phyloP scores from a whole-genome alignment of 1,140 invertebrate genomes.

The Teleogryllus occipitalis region DNA sequence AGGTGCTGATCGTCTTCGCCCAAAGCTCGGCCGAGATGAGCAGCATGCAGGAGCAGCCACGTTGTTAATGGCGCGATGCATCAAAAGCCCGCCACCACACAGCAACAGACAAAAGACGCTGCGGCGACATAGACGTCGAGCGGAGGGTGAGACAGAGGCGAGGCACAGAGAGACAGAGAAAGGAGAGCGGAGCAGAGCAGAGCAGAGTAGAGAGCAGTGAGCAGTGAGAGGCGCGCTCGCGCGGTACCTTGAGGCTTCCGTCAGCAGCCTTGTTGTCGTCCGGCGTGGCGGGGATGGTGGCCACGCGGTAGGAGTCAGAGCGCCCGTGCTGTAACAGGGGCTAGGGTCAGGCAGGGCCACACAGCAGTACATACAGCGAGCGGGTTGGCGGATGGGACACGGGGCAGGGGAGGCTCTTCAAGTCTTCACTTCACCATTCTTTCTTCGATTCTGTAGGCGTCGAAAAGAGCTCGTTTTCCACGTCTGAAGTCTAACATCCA shows the following conservation, averaged over 20 bases:
- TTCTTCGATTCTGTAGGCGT: too few relatives aligned
- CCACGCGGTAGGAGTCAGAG: conserved; percentile 87
- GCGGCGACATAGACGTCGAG: neutral
- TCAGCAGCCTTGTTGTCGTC: conserved; percentile 91
- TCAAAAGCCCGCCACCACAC: conserved; percentile 25
- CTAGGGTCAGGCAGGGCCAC: conserved; percentile 7
- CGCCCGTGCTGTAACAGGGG: conserved; percentile 72
- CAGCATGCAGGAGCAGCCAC: too few relatives aligned
- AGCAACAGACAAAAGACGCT: conserved; percentile 10
- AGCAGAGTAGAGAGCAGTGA: neutral
- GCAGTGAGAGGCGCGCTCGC: neutral
- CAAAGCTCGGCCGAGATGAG: too few relatives aligned
- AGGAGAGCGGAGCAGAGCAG: too few relatives aligned
- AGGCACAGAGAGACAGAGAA: neutral
- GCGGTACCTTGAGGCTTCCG: conserved; percentile 78
- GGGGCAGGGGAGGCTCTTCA: neutral
- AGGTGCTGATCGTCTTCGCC: too few relatives aligned
- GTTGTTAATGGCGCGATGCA: neutral
- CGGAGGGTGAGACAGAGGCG: neutral
- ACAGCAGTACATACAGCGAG: neutral
- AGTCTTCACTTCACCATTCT: neutral
- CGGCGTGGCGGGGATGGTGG: conserved; percentile 76
- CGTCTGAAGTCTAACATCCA: too few relatives aligned
- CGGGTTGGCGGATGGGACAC: neutral
- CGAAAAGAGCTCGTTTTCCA: too few relatives aligned